Evolutionary conservation across 2,888 invertebrate species (phyloP), one percentile per base, ranked within the genome.

Genomic region (Drosophila vallismaia): DNA sequence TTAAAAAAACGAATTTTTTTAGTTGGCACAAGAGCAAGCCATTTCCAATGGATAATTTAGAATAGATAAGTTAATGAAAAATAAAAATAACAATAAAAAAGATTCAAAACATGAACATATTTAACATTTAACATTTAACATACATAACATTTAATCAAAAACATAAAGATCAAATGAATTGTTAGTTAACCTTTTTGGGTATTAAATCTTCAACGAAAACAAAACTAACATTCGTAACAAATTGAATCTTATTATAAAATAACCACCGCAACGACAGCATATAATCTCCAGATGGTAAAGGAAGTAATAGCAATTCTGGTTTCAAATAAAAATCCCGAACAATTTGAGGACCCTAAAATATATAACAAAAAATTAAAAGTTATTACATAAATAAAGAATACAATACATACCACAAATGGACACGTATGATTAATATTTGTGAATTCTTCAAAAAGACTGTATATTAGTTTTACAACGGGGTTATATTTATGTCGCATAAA

Each of bases 151-250:
- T n/a, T n/a, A n/a, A n/a, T n/a, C n/a, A n/a, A n/a, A n/a, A 1
- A 14, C 3, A 10, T 33, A 10, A 4, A 33, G 9, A 33, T 33
- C 4, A 10, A 10, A 10, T 33, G 1, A 33, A 3, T 33, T 10
- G n/a, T 33, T 33, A n/a, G 0, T 4, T 4, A n/a, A n/a, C 1
- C 19, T 50, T 33, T 50, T n/a, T 7, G 0, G 33, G 1, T 51
- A 12, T 24, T 0, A 51, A 3, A 9, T 52, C 45, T 19, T 54
- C 45, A 9, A 45, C 19, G 29, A 31, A 45, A 1, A 54, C 10
- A 46, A 54, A 54, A 40, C 52, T 52, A 4, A 52, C 40, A 14
- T 52, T 52, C 6, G 28, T 40, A 1, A 31, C 52, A 12, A 28
- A 9, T 14, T 26, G 26, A 6, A 52, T 26, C 7, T 9, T 52